A percentile compares a stretch with the other conserved stretches of the same genome.
Evolutionary conservation across 2,797 vertebrate species (phyloP).

Genomic region (Ctenopoma multispine): DNA sequence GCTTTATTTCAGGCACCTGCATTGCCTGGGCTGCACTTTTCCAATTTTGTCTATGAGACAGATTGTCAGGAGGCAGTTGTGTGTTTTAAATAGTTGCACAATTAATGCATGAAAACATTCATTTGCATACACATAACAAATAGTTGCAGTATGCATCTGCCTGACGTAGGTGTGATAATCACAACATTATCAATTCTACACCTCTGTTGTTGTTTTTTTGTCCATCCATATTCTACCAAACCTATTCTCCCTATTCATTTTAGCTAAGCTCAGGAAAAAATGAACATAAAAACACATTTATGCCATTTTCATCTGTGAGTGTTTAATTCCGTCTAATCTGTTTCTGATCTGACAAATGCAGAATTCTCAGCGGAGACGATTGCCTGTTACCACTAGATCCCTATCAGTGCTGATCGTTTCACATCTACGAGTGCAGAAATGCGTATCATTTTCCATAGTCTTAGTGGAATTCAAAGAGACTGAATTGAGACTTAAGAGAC

Average conservation of each 20-base stretch:
- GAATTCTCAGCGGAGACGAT: slow-evolving; percentile 76
- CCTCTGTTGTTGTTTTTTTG: slow-evolving; percentile 22
- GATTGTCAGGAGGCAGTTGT: slow-evolving; percentile 23
- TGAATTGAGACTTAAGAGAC: slow-evolving; percentile 71
- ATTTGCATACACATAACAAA: slow-evolving; percentile 24
- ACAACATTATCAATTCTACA: slow-evolving; percentile 21
- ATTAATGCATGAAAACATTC: slow-evolving; percentile 17
- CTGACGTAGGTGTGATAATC: slow-evolving; percentile 9
- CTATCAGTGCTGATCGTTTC: slow-evolving; percentile 77
- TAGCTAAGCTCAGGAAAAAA: slow-evolving; percentile 36
- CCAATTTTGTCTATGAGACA: slow-evolving; percentile 33
- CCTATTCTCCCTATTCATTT: slow-evolving; percentile 43
- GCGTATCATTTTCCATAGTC: slow-evolving; percentile 78
- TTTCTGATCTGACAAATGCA: slow-evolving; percentile 68
- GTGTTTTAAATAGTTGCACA: slow-evolving; percentile 34
- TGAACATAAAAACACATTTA: slow-evolving; percentile 55
- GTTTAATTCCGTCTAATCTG: slow-evolving; percentile 74
- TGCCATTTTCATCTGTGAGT: slow-evolving; percentile 58
- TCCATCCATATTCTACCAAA: slow-evolving; percentile 26
- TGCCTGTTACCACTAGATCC: slow-evolving; percentile 78
- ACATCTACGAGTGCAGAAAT: slow-evolving; percentile 76
- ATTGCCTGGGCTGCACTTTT: slow-evolving; percentile 39
- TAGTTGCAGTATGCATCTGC: neutral
- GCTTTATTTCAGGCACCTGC: slow-evolving; percentile 66
- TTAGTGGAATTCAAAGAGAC: slow-evolving; percentile 75